These are phyloP conservation scores for Hybos culiciformis DNA, from an alignment of 2,888 invertebrate genomes.

Conservation along the genomic window DNA sequence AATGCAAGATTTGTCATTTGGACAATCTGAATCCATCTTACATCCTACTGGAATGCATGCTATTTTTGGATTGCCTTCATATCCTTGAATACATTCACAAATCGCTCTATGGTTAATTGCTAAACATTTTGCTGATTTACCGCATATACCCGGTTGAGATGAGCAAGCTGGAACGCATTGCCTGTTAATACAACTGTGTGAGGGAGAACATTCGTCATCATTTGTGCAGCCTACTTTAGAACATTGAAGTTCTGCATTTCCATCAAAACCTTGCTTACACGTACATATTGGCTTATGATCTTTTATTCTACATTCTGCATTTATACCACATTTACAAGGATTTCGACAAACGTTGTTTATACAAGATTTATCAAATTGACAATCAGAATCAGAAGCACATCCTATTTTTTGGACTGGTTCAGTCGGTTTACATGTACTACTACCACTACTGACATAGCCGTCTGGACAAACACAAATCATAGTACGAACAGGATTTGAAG, in stretches of 20 bases:
- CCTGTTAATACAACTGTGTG: slow-evolving; percentile 70
- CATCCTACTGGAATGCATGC: slow-evolving; percentile 72
- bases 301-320: slow-evolving; percentile 70
- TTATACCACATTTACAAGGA: slow-evolving; percentile 74
- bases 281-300: slow-evolving; percentile 80
- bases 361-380: slow-evolving; percentile 64
- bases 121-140: slow-evolving; percentile 63
- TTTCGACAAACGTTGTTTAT: slow-evolving; percentile 65
- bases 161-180: slow-evolving; percentile 72
- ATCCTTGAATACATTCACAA: slow-evolving; percentile 72
- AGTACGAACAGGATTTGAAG: slow-evolving; percentile 70
- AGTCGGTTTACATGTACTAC: slow-evolving; percentile 65
- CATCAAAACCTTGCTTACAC: slow-evolving; percentile 69
- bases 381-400: slow-evolving; percentile 65
- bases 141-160: slow-evolving; percentile 56
- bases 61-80: slow-evolving; percentile 64
- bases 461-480: slow-evolving; percentile 84
- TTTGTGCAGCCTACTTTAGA: slow-evolving; percentile 57
- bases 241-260: slow-evolving; percentile 73
- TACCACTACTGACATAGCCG: slow-evolving; percentile 73
- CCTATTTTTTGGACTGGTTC: slow-evolving; percentile 46
- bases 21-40: slow-evolving; percentile 65
- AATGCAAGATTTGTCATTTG: slow-evolving; percentile 63
- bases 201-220: slow-evolving; percentile 64
- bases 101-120: slow-evolving; percentile 67